phyloP scores from a whole-genome alignment of 2,113 vertebrate genomes.

The Paramormyrops kingsleyae region DNA sequence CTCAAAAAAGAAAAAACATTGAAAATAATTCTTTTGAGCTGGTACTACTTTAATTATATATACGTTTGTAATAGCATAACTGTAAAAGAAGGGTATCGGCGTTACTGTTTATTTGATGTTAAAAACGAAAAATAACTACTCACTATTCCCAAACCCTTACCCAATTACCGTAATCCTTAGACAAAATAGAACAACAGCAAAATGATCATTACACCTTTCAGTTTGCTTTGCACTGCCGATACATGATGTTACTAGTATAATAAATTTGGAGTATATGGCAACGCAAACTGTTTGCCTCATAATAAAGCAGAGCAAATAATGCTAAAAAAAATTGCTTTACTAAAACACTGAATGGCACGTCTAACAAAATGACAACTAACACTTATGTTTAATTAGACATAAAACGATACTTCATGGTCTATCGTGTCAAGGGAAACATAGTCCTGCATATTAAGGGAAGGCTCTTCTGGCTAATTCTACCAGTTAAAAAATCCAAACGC shows the following conservation, averaged over 20 bases:
- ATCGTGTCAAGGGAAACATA: neutral
- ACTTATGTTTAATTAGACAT: neutral
- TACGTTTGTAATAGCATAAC: neutral
- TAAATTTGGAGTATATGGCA: neutral
- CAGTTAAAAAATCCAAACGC: neutral
- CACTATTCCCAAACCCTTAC: neutral
- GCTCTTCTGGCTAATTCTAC: neutral
- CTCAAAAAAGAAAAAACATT: neutral
- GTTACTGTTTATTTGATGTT: neutral
- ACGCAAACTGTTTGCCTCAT: neutral
- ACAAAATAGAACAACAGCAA: neutral
- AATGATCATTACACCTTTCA: neutral
- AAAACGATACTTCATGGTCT: neutral
- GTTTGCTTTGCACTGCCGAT: neutral
- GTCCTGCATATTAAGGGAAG: neutral
- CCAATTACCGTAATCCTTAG: constrained; percentile 1
- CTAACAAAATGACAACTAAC: neutral
- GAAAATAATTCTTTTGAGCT: neutral
- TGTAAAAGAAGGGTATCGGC: neutral
- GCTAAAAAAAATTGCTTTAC: neutral
- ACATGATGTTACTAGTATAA: neutral
- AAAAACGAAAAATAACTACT: neutral
- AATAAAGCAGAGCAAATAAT: neutral
- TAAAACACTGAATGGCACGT: neutral
- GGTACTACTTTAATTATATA: neutral